These are phyloP conservation scores for Lutraria rhynchaena DNA, from an alignment of 1,140 invertebrate genomes.

Conservation along the genomic window DNA sequence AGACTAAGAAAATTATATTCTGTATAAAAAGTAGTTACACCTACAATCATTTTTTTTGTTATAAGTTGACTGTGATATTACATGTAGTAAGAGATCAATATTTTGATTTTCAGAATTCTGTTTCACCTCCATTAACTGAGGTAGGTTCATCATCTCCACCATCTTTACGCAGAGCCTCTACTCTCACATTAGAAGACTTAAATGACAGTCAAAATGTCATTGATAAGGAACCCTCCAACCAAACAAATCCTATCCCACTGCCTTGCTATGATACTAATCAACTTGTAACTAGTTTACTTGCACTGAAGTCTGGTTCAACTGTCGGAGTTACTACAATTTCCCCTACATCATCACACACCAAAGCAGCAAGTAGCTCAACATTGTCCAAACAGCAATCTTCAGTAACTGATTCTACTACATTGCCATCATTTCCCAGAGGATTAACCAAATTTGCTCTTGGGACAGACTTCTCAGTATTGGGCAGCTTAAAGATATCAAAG, in stretches of 20 bases:
- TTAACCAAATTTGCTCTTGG: conserved; percentile 26
- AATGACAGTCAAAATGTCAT: too few relatives aligned
- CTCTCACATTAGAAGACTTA: conserved; percentile 36
- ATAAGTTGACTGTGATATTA: too few relatives aligned
- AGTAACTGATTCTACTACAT: too few relatives aligned
- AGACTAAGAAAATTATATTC: too few relatives aligned
- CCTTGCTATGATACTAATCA: conserved; percentile 27
- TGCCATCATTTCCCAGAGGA: too few relatives aligned
- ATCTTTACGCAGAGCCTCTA: conserved; percentile 41
- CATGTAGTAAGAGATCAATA: too few relatives aligned
- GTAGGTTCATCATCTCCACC: conserved; percentile 16
- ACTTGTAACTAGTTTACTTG: conserved; percentile 34
- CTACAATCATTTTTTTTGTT: too few relatives aligned
- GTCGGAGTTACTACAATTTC: conserved; percentile 27
- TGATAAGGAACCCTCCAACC: too few relatives aligned
- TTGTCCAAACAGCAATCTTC: too few relatives aligned
- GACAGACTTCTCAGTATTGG: not conserved
- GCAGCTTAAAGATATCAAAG: conserved; percentile 24
- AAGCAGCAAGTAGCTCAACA: not conserved
- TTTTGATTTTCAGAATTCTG: not conserved
- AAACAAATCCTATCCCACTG: too few relatives aligned
- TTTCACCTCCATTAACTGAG: not conserved
- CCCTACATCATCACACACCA: not conserved
- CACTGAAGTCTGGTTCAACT: conserved; percentile 28
- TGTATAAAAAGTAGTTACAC: too few relatives aligned